phyloP scores from a whole-genome alignment of 1,140 invertebrate species.

The Zaprionus davidi region DNA sequence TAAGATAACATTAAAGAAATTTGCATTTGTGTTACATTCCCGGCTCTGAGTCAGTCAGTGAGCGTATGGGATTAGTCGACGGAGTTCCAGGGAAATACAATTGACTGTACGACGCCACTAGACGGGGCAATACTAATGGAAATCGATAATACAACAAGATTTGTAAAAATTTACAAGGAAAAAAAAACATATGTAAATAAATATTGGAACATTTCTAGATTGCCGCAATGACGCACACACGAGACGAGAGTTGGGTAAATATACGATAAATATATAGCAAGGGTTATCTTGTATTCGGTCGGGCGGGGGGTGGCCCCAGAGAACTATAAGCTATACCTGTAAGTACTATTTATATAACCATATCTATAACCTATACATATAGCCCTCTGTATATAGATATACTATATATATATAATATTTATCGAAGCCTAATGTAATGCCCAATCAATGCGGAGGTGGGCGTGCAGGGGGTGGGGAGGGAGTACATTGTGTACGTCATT shows the following conservation, averaged over 20 bases:
- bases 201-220: slow-evolving; percentile 32
- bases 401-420: slow-evolving; percentile 29
- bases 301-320: too few species aligned
- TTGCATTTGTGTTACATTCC: slow-evolving; percentile 32
- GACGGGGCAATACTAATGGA: background rate
- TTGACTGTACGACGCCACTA: slow-evolving; percentile 14
- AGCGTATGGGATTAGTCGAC: background rate
- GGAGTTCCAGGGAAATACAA: slow-evolving; percentile 29
- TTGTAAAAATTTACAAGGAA: slow-evolving; percentile 47
- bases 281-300: background rate
- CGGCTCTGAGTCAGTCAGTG: slow-evolving; percentile 24
- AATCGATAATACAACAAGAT: slow-evolving; percentile 11
- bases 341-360: slow-evolving; percentile 7
- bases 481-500: slow-evolving; percentile 66
- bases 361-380: background rate
- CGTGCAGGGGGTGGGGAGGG: background rate
- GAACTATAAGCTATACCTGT: background rate
- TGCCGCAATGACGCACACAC: slow-evolving; percentile 40
- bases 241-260: background rate
- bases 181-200: slow-evolving; percentile 34
- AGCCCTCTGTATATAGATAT: slow-evolving; percentile 5
- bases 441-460: background rate
- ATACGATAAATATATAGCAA: slow-evolving; percentile 3
- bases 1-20: slow-evolving; percentile 31
- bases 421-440: slow-evolving; percentile 53